A percentile compares a stretch with the other conserved stretches of the same genome.
phyloP scores from a whole-genome alignment of 2,113 vertebrate species.

The Nothobranchius furzeri region DNA sequence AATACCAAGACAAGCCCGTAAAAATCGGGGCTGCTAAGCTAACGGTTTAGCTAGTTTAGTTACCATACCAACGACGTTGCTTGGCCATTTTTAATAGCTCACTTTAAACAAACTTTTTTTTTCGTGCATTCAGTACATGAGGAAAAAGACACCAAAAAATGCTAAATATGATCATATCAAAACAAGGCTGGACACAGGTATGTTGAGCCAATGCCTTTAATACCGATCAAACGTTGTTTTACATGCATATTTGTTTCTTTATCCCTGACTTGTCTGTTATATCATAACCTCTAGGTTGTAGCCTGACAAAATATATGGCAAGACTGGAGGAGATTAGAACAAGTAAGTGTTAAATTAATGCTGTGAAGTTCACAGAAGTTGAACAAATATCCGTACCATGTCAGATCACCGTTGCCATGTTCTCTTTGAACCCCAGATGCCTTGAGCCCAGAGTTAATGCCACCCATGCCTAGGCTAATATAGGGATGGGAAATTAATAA shows the following conservation, averaged over 20 bases:
- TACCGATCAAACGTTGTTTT: background rate
- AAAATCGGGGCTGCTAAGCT: background rate
- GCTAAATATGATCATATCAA: constrained; percentile 89
- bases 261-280: background rate
- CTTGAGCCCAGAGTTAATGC: no score
- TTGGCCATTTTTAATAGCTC: background rate
- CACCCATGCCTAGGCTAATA: no score
- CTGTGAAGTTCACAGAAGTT: no score
- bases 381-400: no score
- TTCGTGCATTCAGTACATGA: constrained; percentile 80
- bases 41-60: constrained; percentile 38
- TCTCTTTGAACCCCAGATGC: no score
- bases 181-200: constrained; percentile 91
- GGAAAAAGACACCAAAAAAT: constrained; percentile 88
- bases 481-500: no score
- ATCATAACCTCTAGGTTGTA: constrained; percentile 78
- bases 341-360: constrained; percentile 82
- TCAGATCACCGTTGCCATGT: no score
- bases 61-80: constrained; percentile 12
- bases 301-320: constrained; percentile 91
- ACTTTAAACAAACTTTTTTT: background rate
- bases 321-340: constrained; percentile 89
- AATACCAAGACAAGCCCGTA: no score
- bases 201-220: background rate
- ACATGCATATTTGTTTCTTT: background rate